These are phyloP conservation scores for Machimus rusticus DNA, from an alignment of 2,888 invertebrate species.

Conservation along the genomic window DNA sequence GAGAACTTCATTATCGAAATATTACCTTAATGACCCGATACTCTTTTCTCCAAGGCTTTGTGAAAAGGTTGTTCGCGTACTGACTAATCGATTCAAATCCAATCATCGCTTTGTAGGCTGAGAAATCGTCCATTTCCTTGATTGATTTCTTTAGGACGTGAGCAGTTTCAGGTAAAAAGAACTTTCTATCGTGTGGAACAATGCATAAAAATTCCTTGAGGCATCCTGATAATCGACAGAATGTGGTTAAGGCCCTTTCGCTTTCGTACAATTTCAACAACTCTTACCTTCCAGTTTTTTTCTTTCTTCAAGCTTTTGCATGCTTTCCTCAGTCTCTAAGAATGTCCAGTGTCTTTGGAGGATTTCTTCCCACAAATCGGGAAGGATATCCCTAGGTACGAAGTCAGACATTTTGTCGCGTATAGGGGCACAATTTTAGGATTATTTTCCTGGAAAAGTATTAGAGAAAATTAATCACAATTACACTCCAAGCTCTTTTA, in stretches of 20 bases:
- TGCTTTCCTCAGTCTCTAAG: constrained; percentile 81
- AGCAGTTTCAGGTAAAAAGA: constrained; percentile 76
- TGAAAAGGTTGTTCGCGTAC: constrained; percentile 84
- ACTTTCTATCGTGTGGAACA: constrained; percentile 82
- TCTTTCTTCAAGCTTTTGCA: constrained; percentile 77
- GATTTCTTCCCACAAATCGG: constrained; percentile 76
- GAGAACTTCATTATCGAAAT: background rate
- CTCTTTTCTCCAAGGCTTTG: constrained; percentile 90
- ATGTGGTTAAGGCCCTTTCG: background rate
- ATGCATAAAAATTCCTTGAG: constrained; percentile 80
- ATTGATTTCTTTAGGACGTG: constrained; percentile 79
- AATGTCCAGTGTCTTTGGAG: constrained; percentile 80
- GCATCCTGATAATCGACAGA: constrained; percentile 66
- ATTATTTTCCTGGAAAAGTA: background rate
- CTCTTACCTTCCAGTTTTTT: constrained; percentile 77
- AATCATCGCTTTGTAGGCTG: constrained; percentile 79
- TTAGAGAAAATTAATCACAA: background rate
- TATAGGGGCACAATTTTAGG: background rate
- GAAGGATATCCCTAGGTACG: constrained; percentile 61
- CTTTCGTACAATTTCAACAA: background rate
- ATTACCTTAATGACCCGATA: constrained; percentile 80
- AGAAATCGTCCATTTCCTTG: constrained; percentile 74
- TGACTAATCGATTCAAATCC: constrained; percentile 86
- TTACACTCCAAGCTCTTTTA: background rate
- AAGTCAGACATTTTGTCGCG: constrained; percentile 59